Evolutionary conservation across 2,888 invertebrate genomes (phyloP), one percentile per base, ranked within the genome.

Genomic region (Pterostichus madidus): DNA sequence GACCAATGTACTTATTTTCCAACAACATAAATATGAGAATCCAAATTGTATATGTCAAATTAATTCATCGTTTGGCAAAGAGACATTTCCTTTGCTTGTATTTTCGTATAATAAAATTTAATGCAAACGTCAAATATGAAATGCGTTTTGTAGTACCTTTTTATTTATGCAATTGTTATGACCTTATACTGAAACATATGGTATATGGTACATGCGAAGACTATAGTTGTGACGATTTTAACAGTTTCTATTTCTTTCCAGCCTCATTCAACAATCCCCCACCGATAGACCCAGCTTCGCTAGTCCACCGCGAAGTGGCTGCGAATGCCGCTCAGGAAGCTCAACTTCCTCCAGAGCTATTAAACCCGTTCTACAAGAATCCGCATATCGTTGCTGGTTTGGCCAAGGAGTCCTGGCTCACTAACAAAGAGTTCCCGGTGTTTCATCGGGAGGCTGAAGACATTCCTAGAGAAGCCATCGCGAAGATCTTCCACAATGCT

Each of bases 321-420:
- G 90, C 92, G 15, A 96, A 95, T 87, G 93, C 95, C 0, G 93
- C 93, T 0, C 92, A 93, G 86, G 96, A 96, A 87, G 92, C 95
- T 0, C 91, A 93, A 71, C 90, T 96, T n/a, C 96, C 96, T 0
- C 90, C 92, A 0, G 93, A 95, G 84, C 89, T 95, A 35, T 90
- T 92, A 75, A 95, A 95, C 87, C 92, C 92, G 64, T 96, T 96
- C 89, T 96, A 95, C 88, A 95, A 94, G 86, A 94, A 96, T 89
- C 96, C 96, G 0, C 89, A 91, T 1, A 92, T 95, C 10, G 96
- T 95, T 5, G 93, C 93, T 5, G 94, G 93, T 0, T 90, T 96
- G 8, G 96, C 96, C 0, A 94, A 94, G 86, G 95, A 95, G 86
- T 96, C 96, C 0, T 95, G 96, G 95, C 93, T 95, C 85, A 92